Evolutionary conservation across 2,888 invertebrate genomes (phyloP).

Genomic region (Mayetiola destructor): DNA sequence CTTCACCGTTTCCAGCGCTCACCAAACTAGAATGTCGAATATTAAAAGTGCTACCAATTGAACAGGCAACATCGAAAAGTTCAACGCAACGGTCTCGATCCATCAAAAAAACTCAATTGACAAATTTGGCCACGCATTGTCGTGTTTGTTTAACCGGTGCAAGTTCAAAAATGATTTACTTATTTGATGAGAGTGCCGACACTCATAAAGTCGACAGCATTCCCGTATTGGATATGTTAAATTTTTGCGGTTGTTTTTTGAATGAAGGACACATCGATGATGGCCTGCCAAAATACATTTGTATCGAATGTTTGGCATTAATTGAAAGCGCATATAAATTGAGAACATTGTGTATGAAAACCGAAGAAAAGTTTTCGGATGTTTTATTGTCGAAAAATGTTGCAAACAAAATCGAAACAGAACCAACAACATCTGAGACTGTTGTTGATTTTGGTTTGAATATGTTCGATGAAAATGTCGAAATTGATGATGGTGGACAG

Average conservation of each 20-base stretch:
- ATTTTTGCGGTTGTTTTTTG: neutral
- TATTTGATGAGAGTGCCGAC: neutral
- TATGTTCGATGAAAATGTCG: neutral
- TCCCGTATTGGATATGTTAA: neutral
- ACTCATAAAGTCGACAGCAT: neutral
- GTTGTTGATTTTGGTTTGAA: too few species aligned
- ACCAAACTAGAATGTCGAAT: neutral
- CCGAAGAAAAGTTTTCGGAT: conserved; percentile 15
- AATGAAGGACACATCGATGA: conserved; percentile 17
- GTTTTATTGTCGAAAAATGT: too few species aligned
- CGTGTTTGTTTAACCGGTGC: conserved; percentile 17
- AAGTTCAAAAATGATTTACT: neutral
- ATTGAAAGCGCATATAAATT: conserved; percentile 19
- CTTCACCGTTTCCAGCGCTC: neutral
- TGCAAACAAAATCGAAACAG: neutral
- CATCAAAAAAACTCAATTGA: neutral
- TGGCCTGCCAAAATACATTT: conserved; percentile 18
- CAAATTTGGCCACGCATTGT: conserved; percentile 15
- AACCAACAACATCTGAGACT: neutral
- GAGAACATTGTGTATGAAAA: conserved; percentile 18
- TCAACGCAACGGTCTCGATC: neutral
- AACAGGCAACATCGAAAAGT: neutral
- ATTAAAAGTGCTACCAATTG: neutral
- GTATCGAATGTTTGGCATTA: conserved; percentile 17
- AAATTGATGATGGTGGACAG: neutral